phyloP scores from a whole-genome alignment of 2,888 invertebrate species.

The Morpho deidamia region DNA sequence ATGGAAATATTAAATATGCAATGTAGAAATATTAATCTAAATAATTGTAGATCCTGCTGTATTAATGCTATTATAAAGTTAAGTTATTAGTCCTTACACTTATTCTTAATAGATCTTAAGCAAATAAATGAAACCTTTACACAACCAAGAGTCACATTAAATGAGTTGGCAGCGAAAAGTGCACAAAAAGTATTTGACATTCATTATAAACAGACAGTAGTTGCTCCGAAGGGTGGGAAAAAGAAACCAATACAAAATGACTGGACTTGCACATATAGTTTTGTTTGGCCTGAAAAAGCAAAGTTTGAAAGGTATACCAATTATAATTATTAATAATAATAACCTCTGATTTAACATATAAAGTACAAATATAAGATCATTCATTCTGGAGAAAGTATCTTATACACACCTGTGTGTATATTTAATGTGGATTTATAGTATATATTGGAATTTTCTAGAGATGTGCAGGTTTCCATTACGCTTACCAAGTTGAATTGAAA shows the following conservation, averaged over 20 bases:
- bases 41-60: no score
- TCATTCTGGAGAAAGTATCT: no score
- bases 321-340: not conserved
- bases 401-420: no score
- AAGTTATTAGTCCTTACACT: no score
- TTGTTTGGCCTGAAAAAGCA: constrained; percentile 78
- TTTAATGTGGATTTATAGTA: no score
- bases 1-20: no score
- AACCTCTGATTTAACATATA: not conserved
- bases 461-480: no score
- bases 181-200: constrained; percentile 61
- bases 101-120: constrained; percentile 27
- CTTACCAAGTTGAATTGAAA: no score
- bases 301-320: constrained; percentile 66
- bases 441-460: no score
- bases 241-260: constrained; percentile 47
- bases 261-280: constrained; percentile 75
- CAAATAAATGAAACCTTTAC: constrained; percentile 60
- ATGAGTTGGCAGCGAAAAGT: constrained; percentile 62
- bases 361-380: no score
- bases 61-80: no score
- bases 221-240: constrained; percentile 39
- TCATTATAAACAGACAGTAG: constrained; percentile 48
- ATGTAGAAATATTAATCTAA: no score
- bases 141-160: constrained; percentile 63